Base-by-base conservation (phyloP, 2,888 invertebrate species). In the Yponomeuta cagnagella region DNA sequence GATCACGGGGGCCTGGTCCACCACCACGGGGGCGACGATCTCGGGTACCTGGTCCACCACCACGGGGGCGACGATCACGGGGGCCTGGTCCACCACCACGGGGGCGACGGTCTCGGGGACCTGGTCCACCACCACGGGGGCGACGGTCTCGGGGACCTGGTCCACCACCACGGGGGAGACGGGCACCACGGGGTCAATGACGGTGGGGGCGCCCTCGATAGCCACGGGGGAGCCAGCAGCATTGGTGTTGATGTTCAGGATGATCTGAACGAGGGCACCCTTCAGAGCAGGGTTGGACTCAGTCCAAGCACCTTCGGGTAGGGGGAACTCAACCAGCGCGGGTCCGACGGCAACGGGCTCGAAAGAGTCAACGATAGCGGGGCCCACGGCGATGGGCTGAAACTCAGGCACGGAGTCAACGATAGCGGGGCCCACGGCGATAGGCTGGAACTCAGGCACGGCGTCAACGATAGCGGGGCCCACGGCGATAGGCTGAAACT, bases 221-320 rank as follows among this genome's bases (percentile, higher is more conserved):
- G 63, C 48, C 52, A 63, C 68, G 30, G 58, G 71, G n/a, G 72
- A 74, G n/a, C 71, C 72, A 64, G 73, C 70, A 73, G 81, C 78
- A 5, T 58, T 58, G 52, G 52, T 58, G 52, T 58, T 58, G 74
- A 82, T 77, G 75, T 82, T 83, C 68, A 82, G 63, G 76, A 82
- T 80, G 73, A 82, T 80, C 74, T 82, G 81, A 68, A 83, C 74
- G 64, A 80, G 73, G 8, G 52, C 52, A 15, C 52, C 52, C 4
- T 15, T 58, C 52, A 58, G 52, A 15, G 52, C 52, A 5, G 52
- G 52, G 52, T 58, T 58, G 15, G 52, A 15, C 52, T 58, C 52
- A 58, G 52, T 58, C 15, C 9, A 15, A 58, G 52, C 52, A 58
- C 52, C 52, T 15, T 58, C 52, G 52, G 52, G 52, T 15, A 58